A percentile compares a stretch with the other conserved stretches of the same genome.
Evolutionary conservation across 2,797 vertebrate species (phyloP).

Genomic region (Ceryle rudis): DNA sequence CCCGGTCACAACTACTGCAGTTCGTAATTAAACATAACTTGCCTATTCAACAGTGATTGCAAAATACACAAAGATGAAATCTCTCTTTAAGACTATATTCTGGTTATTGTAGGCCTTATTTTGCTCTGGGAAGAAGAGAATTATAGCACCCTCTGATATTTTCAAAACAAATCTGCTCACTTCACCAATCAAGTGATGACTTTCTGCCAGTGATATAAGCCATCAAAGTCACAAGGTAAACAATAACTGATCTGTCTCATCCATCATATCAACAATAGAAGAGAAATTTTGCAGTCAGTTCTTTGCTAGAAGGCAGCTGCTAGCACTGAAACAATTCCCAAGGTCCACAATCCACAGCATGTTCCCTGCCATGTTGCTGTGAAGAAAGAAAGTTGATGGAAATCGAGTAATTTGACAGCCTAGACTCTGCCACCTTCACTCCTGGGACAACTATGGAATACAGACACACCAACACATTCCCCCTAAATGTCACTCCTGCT

Average conservation of each 20-base stretch:
- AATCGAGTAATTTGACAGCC: background rate
- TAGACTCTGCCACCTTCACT: fast-evolving
- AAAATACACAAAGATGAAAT: background rate
- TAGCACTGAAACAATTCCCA: background rate
- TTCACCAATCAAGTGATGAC: background rate
- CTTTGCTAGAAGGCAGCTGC: background rate
- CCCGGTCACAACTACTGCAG: background rate
- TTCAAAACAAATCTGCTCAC: background rate
- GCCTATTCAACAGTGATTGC: background rate
- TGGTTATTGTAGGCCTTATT: background rate
- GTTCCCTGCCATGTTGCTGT: background rate
- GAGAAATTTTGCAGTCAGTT: background rate
- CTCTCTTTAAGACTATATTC: background rate
- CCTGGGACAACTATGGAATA: background rate
- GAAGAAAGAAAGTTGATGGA: background rate
- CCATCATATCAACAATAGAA: background rate
- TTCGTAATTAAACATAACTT: background rate
- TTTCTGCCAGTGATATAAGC: background rate
- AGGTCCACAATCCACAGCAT: background rate
- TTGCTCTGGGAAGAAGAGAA: background rate
- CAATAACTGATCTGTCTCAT: background rate
- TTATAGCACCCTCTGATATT: background rate
- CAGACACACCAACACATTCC: background rate
- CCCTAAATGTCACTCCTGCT: background rate
- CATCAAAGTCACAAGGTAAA: background rate